Evolutionary conservation across 1,140 invertebrate genomes (phyloP).

Genomic region (Schlechtendalia chinensis): DNA sequence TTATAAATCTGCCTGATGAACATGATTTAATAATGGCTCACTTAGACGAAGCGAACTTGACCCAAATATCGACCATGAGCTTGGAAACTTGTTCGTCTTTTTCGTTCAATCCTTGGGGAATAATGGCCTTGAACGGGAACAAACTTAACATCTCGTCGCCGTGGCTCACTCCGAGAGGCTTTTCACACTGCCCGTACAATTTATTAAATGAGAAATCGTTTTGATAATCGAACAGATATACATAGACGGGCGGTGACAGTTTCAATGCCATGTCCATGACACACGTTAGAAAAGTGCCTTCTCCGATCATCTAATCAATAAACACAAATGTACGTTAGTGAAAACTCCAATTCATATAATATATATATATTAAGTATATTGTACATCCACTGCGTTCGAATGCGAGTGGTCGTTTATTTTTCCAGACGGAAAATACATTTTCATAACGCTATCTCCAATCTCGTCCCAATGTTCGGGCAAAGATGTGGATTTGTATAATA

Average conservation of each 20-base stretch:
- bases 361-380: neutral
- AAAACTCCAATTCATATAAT: neutral
- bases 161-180: constrained; percentile 48
- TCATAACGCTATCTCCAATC: neutral
- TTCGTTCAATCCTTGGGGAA: neutral
- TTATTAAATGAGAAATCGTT: constrained; percentile 4
- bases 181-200: neutral
- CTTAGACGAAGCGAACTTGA: constrained; percentile 48
- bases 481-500: neutral
- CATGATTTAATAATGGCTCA: neutral
- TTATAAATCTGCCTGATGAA: neutral
- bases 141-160: constrained; percentile 51
- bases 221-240: neutral
- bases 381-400: neutral
- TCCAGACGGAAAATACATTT: neutral
- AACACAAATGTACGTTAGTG: neutral
- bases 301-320: neutral
- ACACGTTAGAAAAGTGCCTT: neutral
- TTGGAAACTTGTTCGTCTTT: constrained; percentile 33
- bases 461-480: neutral
- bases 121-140: neutral
- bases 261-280: neutral
- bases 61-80: constrained; percentile 49
- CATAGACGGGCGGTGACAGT: neutral
- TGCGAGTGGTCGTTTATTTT: neutral